These are phyloP conservation scores for Otus sunia DNA, from an alignment of 2,113 vertebrate species.

Conservation along the genomic window DNA sequence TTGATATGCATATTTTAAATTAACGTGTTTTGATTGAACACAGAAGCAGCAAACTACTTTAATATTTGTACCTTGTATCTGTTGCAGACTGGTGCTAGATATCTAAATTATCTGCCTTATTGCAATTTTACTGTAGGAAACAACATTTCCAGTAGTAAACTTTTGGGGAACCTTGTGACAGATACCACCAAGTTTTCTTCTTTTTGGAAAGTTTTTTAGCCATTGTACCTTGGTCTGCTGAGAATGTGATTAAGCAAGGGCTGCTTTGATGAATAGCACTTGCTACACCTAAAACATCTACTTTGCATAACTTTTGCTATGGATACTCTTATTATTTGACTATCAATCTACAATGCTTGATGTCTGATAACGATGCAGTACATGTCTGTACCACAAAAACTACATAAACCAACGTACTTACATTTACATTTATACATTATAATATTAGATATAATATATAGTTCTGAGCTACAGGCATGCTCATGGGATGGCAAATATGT, in stretches of 20 bases:
- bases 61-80: background rate
- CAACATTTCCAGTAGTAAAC: background rate
- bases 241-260: fast-evolving
- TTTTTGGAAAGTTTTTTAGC: background rate
- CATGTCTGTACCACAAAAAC: background rate
- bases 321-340: background rate
- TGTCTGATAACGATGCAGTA: background rate
- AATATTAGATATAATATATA: fast-evolving
- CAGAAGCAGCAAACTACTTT: background rate
- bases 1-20: slow-evolving; percentile 10
- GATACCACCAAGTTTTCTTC: background rate
- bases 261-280: background rate
- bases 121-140: background rate
- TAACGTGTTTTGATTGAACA: background rate
- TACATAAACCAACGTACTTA: background rate
- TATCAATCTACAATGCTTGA: background rate
- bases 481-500: fast-evolving
- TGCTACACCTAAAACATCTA: background rate
- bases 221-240: background rate
- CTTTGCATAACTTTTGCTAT: background rate
- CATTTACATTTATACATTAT: background rate
- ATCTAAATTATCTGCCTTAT: background rate
- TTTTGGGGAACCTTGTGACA: background rate
- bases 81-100: background rate
- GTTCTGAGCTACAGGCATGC: background rate